Evolutionary conservation across 2,888 invertebrate genomes (phyloP).

Genomic region (Gymnosoma rotundatum): DNA sequence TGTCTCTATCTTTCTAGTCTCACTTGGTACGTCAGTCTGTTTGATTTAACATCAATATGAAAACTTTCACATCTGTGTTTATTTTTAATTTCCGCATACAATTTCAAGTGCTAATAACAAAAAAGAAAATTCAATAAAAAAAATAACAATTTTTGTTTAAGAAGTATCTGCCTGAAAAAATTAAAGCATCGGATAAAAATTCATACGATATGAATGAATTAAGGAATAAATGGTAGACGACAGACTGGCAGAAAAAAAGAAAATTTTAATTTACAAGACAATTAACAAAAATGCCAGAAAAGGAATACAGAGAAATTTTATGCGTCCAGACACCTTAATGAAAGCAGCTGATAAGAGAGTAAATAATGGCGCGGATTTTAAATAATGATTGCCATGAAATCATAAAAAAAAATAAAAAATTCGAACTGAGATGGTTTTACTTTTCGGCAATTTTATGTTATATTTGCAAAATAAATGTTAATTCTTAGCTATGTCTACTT

Average conservation of each 20-base stretch:
- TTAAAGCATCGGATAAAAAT: slow-evolving; percentile 47
- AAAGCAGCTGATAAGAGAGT: slow-evolving; percentile 78
- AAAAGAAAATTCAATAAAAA: slow-evolving; percentile 26
- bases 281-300: slow-evolving; percentile 74
- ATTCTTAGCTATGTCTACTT: too few relatives aligned
- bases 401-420: not conserved
- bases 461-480: too few relatives aligned
- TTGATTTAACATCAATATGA: slow-evolving; percentile 60
- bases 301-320: slow-evolving; percentile 69
- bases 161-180: slow-evolving; percentile 43
- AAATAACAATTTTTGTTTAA: slow-evolving; percentile 32
- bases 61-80: slow-evolving; percentile 72
- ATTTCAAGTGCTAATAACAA: slow-evolving; percentile 65
- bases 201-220: slow-evolving; percentile 30
- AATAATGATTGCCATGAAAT: slow-evolving; percentile 34
- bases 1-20: not conserved
- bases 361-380: slow-evolving; percentile 73
- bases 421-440: too few relatives aligned
- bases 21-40: slow-evolving; percentile 26
- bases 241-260: slow-evolving; percentile 43
- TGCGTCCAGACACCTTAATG: slow-evolving; percentile 78
- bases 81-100: slow-evolving; percentile 74
- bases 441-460: too few relatives aligned
- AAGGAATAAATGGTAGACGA: slow-evolving; percentile 22
- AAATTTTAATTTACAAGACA: slow-evolving; percentile 79